These are phyloP conservation scores for Pangasianodon hypophthalmus DNA, from an alignment of 2,113 vertebrate species.

Conservation along the genomic window DNA sequence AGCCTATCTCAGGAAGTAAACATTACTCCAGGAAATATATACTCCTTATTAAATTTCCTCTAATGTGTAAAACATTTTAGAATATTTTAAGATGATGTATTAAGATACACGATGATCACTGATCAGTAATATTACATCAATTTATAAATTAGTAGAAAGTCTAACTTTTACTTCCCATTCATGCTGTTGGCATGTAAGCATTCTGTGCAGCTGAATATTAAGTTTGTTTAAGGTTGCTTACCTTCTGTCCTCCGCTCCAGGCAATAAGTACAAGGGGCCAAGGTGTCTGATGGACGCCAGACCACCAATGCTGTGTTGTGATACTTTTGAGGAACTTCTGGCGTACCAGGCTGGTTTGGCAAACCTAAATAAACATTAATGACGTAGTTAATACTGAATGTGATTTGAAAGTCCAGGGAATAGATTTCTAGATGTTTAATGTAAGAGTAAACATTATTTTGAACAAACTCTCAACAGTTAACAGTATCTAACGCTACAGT, in stretches of 20 bases:
- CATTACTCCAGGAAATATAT: not conserved
- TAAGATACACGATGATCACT: not conserved
- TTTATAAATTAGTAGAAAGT: not conserved
- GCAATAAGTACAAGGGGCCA: constrained; percentile 90
- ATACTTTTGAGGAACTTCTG: constrained; percentile 93
- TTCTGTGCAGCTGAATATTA: not conserved
- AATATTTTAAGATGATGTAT: not conserved
- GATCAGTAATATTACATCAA: not conserved
- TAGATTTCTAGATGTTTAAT: not conserved
- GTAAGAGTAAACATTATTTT: not conserved
- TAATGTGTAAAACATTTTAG: not conserved
- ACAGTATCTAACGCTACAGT: not conserved
- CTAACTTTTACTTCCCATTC: not conserved
- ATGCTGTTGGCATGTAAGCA: not conserved
- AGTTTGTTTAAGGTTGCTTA: constrained; percentile 58
- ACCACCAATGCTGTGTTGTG: constrained; percentile 91
- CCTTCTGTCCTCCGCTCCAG: constrained; percentile 86
- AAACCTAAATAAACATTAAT: constrained; percentile 73
- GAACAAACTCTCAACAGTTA: not conserved
- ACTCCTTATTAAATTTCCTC: not conserved
- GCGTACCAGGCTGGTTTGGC: constrained; percentile 87
- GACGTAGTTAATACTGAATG: not conserved
- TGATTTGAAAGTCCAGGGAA: not conserved
- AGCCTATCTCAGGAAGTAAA: not conserved
- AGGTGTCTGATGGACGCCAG: constrained; percentile 90